A percentile compares a stretch with the other conserved stretches of the same genome.
phyloP scores from a whole-genome alignment of 2,113 vertebrate species.

The Chelonoidis abingdonii region DNA sequence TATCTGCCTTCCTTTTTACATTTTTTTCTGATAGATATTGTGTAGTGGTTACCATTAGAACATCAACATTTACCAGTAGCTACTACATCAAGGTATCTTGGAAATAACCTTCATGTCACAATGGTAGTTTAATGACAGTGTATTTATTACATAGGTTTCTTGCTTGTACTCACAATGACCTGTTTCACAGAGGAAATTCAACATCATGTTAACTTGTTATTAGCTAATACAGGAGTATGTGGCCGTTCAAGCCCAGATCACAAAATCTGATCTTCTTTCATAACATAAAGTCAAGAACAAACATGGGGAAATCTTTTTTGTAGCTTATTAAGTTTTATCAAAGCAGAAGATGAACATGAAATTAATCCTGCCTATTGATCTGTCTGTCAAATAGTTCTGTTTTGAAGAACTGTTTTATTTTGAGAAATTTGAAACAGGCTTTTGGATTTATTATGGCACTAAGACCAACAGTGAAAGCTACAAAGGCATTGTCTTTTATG shows the following conservation, averaged over 20 bases:
- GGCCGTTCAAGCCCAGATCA: background rate
- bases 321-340: background rate
- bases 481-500: background rate
- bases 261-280: background rate
- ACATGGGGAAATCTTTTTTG: background rate
- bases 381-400: background rate
- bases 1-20: background rate
- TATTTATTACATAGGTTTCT: background rate
- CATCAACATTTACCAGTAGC: background rate
- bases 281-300: background rate
- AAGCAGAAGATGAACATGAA: background rate
- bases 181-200: background rate
- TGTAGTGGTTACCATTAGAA: background rate
- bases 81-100: background rate
- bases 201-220: background rate
- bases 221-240: background rate
- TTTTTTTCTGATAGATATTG: background rate
- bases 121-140: background rate
- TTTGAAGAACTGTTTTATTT: background rate
- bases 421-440: background rate
- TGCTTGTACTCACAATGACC: fast-evolving
- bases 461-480: background rate
- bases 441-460: background rate
- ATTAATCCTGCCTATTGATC: background rate
- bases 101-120: background rate